Percentiles rank a stretch among this genome's conserved stretches.
Conservation (phyloP, 2,797 vertebrate species). For the Crypturellus tataupa region DNA sequence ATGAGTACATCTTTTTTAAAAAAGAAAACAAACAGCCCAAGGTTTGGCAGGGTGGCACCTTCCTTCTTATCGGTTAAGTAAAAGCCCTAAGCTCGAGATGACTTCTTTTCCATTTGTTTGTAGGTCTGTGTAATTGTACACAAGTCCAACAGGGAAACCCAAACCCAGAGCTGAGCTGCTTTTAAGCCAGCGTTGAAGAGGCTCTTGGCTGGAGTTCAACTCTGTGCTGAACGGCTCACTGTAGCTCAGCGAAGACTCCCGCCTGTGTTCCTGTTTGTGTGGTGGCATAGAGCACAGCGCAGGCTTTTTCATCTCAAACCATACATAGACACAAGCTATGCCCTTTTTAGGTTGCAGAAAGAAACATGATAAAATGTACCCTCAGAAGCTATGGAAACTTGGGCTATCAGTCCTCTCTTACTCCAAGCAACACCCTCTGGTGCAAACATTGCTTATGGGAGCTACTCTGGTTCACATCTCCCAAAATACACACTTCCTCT, state of each 20-base stretch:
- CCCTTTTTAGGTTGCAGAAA: conserved; percentile 52
- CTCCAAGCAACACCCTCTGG: not conserved
- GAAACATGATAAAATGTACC: conserved; percentile 50
- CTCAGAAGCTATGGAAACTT: conserved; percentile 26
- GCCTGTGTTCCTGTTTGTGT: conserved; percentile 70
- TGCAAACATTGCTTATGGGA: not conserved
- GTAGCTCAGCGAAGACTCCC: conserved; percentile 57
- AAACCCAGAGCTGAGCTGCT: conserved; percentile 59
- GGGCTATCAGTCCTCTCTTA: conserved; percentile 34
- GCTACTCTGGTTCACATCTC: not conserved
- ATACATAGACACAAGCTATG: conserved; percentile 7
- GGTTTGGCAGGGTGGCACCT: not conserved
- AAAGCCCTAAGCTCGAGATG: conserved; percentile 22
- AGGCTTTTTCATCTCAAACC: conserved; percentile 72
- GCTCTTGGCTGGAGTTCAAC: conserved; percentile 66
- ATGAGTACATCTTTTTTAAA: not conserved
- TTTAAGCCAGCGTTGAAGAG: conserved; percentile 68
- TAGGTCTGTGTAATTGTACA: conserved; percentile 22
- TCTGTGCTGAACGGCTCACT: conserved; percentile 72
- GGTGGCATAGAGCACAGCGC: conserved; percentile 52
- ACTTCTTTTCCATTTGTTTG: conserved; percentile 51
- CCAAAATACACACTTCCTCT: not conserved
- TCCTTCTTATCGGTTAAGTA: not conserved
- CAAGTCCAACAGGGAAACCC: conserved; percentile 61
- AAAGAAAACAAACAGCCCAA: not conserved